phyloP scores from a whole-genome alignment of 2,888 invertebrate species.

The Autographa gamma region DNA sequence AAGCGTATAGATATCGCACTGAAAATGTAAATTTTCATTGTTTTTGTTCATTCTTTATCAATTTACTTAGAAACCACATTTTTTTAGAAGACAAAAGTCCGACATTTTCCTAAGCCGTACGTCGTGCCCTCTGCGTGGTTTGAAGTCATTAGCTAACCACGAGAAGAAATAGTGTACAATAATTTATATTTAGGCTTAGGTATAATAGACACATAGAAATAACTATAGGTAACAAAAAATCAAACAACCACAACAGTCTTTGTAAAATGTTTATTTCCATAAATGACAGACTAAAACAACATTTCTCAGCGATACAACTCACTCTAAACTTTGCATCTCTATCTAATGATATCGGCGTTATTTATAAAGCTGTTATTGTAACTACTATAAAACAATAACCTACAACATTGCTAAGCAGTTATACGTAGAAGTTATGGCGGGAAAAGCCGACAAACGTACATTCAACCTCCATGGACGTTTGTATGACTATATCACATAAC shows the following conservation, averaged over 20 bases:
- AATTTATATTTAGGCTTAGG: no score
- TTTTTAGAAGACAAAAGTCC: no score
- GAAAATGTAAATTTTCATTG: no score
- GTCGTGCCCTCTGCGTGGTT: no score
- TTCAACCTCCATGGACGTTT: conserved; percentile 17
- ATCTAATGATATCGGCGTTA: conserved; percentile 70
- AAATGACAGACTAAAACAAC: conserved; percentile 83
- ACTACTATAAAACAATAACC: conserved; percentile 55
- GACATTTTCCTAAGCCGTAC: no score
- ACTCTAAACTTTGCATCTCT: conserved; percentile 71
- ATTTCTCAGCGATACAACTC: conserved; percentile 77
- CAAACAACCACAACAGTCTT: conserved; percentile 56
- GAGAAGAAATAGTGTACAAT: no score
- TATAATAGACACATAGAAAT: neutral
- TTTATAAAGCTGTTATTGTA: conserved; percentile 75
- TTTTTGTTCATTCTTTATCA: neutral
- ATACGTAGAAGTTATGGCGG: conserved; percentile 55
- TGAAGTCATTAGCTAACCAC: no score
- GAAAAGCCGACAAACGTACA: conserved; percentile 26
- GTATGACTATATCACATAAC: conserved; percentile 51
- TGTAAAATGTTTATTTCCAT: conserved; percentile 83
- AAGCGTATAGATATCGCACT: no score
- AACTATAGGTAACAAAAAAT: conserved; percentile 27
- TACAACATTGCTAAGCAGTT: conserved; percentile 55
- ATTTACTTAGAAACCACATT: no score